These are phyloP conservation scores for Eolophus roseicapilla DNA, from an alignment of 2,113 vertebrate genomes.

Conservation along the genomic window DNA sequence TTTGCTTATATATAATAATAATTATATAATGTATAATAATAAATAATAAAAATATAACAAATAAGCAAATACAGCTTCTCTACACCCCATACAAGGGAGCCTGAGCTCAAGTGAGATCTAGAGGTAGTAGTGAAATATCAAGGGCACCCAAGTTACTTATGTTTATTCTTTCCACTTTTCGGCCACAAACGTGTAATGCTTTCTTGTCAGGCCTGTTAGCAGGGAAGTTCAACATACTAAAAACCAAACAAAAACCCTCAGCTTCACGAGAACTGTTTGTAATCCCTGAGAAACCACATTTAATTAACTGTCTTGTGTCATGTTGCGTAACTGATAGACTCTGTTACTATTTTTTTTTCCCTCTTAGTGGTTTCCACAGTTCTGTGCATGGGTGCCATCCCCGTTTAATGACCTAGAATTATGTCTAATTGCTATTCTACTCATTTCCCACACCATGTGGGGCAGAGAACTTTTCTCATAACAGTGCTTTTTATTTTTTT, in stretches of 20 bases:
- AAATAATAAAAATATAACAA: too few species aligned
- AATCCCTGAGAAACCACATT: not conserved
- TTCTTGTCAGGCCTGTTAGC: not conserved
- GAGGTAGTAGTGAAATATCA: not conserved
- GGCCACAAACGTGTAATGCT: not conserved
- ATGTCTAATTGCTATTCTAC: conserved; percentile 25
- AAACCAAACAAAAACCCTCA: conserved; percentile 2
- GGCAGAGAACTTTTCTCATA: conserved; percentile 29
- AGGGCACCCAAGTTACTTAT: not conserved
- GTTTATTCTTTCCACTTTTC: not conserved
- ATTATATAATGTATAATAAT: too few species aligned
- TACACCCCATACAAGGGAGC: not conserved
- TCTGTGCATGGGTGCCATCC: conserved; percentile 33
- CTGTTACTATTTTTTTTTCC: not conserved
- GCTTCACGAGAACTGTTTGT: not conserved
- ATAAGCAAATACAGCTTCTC: not conserved
- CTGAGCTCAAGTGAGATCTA: not conserved
- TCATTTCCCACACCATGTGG: conserved; percentile 41
- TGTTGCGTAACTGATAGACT: not conserved
- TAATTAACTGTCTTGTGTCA: conserved; percentile 3
- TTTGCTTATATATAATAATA: too few species aligned
- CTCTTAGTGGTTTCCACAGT: conserved; percentile 40
- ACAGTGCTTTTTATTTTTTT: not conserved
- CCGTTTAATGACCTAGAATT: conserved; percentile 52
- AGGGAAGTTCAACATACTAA: not conserved